Evolutionary conservation across 2,113 vertebrate species (phyloP).

Genomic region (Eulemur macaco): DNA sequence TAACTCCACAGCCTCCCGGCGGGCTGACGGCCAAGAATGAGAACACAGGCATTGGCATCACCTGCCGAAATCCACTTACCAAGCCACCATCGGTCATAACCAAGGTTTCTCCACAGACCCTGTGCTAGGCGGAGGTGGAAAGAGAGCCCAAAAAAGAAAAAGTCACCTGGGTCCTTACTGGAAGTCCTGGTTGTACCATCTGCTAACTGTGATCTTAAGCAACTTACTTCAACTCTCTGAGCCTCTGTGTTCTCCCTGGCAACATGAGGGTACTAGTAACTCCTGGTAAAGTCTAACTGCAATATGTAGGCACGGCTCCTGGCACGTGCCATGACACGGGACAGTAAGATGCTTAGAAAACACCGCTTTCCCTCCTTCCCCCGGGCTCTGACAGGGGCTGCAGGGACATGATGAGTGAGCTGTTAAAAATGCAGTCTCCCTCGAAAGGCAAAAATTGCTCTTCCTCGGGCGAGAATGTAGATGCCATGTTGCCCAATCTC

Average conservation of each 20-base stretch:
- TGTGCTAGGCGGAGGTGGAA: neutral
- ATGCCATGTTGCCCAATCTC: neutral
- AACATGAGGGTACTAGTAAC: neutral
- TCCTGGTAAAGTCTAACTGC: neutral
- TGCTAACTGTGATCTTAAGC: neutral
- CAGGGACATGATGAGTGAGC: neutral
- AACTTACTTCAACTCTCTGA: neutral
- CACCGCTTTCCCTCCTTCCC: neutral
- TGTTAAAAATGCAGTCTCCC: neutral
- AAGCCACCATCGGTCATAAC: neutral
- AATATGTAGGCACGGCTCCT: neutral
- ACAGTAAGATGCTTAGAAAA: neutral
- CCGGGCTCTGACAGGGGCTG: neutral
- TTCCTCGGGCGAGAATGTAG: neutral
- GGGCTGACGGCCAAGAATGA: neutral
- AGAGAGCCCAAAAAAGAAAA: neutral
- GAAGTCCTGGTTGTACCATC: neutral
- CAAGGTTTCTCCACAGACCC: neutral
- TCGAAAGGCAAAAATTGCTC: neutral
- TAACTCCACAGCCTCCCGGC: neutral
- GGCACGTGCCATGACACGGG: neutral
- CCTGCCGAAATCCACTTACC: neutral
- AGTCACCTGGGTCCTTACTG: neutral
- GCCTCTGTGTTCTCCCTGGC: neutral
- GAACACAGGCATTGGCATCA: neutral